Base-by-base conservation (phyloP, 2,797 vertebrate species). In the Tokudaia muenninki region DNA sequence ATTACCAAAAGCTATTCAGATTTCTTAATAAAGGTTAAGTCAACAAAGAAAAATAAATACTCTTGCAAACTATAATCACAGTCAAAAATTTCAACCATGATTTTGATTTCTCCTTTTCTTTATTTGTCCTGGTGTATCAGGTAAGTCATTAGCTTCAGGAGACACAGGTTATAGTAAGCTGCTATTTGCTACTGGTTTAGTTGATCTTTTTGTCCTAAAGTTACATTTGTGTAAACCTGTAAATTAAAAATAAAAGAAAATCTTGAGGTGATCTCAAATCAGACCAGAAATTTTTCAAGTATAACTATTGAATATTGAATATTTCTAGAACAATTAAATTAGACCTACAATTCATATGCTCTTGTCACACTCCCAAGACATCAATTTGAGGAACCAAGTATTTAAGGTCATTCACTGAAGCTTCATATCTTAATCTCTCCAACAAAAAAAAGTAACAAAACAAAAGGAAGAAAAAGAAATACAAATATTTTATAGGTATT, bases 11-110 rank as follows among this genome's bases (percentile, higher is more conserved):
- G 90, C 96, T 98, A 94, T 77, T 87, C 94, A 89, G 95, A 97
- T 98, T 96, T 87, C 95, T 98, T 98, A 98, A 98, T 98, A 98
- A 98, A 98, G 97, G 80, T 95, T 94, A 98, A 59, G 97, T 93
- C 92, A 96, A 87, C 96, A 97, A 96, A 80, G 87, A 41, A 41
- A 41, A 41, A 41, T 41, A 41, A 41, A 41, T 41, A 41, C 41
- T 41, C 41, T 41, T 41, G 41, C 41, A 41, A 44, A 37, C 41
- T 63, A 6, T 44, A 44, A 7, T 63, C 80, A 82, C 16, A 17
- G 22, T 80, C 7, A 79, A 52, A 52, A 19, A 9, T 19, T 52
- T 55, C 31, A 34, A 81, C 34, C 22, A 22, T 81, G 11, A 81
- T 0, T 37, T 81, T 81, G 21, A 63, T 47, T 16, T 29, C 4